These are phyloP conservation scores for Gasterosteus aculeatus DNA, from an alignment of 2,113 vertebrate genomes.

Conservation along the genomic window DNA sequence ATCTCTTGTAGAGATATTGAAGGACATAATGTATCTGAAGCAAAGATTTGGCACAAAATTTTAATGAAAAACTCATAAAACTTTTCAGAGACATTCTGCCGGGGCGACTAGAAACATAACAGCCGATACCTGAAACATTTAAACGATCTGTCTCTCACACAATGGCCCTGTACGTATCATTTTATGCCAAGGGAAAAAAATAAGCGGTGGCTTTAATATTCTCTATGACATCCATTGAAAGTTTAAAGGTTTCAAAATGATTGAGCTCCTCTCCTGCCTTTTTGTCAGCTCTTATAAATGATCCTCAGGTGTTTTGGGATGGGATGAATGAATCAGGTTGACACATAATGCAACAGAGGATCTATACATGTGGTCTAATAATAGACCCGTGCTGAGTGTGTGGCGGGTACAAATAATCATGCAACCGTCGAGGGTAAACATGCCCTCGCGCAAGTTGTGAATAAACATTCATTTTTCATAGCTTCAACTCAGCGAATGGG, in stretches of 20 bases:
- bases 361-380: constrained; percentile 48
- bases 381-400: constrained; percentile 49
- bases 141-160: constrained; percentile 33
- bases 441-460: constrained; percentile 49
- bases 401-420: constrained; percentile 61
- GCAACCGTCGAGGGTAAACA: constrained; percentile 59
- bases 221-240: constrained; percentile 59
- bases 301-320: constrained; percentile 62
- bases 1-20: neutral
- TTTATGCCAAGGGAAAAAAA: constrained; percentile 33
- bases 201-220: constrained; percentile 54
- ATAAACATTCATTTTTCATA: constrained; percentile 57
- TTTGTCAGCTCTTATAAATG: constrained; percentile 70
- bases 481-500: constrained; percentile 9
- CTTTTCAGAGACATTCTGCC: neutral
- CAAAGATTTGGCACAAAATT: neutral
- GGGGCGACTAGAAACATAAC: neutral
- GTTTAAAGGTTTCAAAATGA: constrained; percentile 48
- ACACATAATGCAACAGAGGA: constrained; percentile 58
- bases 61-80: neutral
- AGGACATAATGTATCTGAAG: neutral
- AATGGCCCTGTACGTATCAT: constrained; percentile 11
- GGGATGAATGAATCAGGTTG: constrained; percentile 71
- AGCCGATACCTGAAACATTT: constrained; percentile 19
- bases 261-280: constrained; percentile 38